phyloP scores from a whole-genome alignment of 35 echinoderm and acorn worm species.

The Nesometra sesokonis region DNA sequence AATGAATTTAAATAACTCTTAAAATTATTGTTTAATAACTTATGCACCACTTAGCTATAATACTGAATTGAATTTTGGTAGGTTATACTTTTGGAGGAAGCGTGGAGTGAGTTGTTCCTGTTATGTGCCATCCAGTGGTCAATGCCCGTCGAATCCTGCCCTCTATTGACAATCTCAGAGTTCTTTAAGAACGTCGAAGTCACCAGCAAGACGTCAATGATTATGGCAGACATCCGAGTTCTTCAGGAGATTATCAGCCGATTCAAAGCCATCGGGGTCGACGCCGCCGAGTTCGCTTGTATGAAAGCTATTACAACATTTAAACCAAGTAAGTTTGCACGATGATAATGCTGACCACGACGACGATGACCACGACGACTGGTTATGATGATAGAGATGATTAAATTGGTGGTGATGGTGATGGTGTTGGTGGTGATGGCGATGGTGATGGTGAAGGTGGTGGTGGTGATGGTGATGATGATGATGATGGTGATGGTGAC shows the following conservation, averaged over 20 bases:
- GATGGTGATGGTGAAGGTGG: too few species aligned
- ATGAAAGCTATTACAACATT: conserved; percentile 90
- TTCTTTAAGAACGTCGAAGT: conserved; percentile 32
- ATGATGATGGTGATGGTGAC: too few species aligned
- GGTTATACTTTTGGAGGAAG: conserved; percentile 97
- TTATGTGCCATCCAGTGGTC: conserved; percentile 98
- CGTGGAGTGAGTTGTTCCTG: conserved; percentile 90
- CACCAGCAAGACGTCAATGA: conserved; percentile 31
- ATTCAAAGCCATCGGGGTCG: conserved; percentile 58
- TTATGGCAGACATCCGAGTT: conserved; percentile 51
- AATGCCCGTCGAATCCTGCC: conserved; percentile 93
- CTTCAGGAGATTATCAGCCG: conserved; percentile 70
- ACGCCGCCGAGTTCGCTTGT: conserved; percentile 96
- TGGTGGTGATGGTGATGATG: too few species aligned
- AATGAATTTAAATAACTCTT: neutral
- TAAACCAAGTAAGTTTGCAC: conserved; percentile 86
- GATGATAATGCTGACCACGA: too few species aligned
- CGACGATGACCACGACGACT: too few species aligned
- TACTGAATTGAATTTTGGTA: conserved; percentile 7
- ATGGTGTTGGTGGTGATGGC: too few species aligned
- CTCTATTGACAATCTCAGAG: conserved; percentile 41
- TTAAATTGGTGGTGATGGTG: too few species aligned
- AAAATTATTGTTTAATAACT: neutral
- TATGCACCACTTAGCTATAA: neutral
- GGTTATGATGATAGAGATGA: too few species aligned